Conservation (phyloP, 53 echinoderm and acorn worm species). For the Crossaster papposus region DNA sequence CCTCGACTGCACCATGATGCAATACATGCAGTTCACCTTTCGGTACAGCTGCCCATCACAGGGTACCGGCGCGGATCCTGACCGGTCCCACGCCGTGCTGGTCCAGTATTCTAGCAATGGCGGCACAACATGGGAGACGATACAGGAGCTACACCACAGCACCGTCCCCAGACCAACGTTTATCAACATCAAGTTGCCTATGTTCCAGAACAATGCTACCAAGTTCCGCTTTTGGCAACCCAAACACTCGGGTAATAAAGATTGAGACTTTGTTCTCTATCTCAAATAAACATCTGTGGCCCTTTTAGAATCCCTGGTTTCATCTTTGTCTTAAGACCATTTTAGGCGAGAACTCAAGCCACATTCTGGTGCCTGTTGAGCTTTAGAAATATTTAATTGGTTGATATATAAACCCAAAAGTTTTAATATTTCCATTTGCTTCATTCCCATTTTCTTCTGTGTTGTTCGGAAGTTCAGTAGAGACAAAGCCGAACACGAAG, state of each 20-base stretch:
- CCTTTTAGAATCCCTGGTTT: too few relatives aligned
- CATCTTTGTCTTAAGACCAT: too few relatives aligned
- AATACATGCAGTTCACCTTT: slow-evolving; percentile 87
- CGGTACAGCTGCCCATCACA: slow-evolving; percentile 77
- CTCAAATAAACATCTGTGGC: too few relatives aligned
- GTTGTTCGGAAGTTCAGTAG: too few relatives aligned
- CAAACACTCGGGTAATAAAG: slow-evolving; percentile 50
- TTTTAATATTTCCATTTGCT: too few relatives aligned
- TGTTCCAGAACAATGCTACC: slow-evolving; percentile 74
- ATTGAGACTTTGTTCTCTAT: too few relatives aligned
- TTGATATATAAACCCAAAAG: too few relatives aligned
- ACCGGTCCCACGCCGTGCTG: slow-evolving; percentile 73
- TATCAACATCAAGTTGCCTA: slow-evolving; percentile 81
- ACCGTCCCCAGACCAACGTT: slow-evolving; percentile 52
- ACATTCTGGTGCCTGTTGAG: too few relatives aligned
- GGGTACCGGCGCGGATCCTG: slow-evolving; percentile 4
- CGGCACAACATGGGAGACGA: slow-evolving; percentile 84
- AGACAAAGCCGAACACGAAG: too few relatives aligned
- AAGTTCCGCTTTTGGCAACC: slow-evolving; percentile 98
- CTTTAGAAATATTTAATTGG: too few relatives aligned
- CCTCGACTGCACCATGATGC: slow-evolving; percentile 86
- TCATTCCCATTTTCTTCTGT: too few relatives aligned
- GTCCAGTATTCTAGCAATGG: slow-evolving; percentile 95
- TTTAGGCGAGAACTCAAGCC: too few relatives aligned
- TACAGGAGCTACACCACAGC: slow-evolving; percentile 73